A percentile compares a stretch with the other conserved stretches of the same genome.
These are phyloP conservation scores for Athalia rosae DNA, from an alignment of 2,888 invertebrate genomes.

Conservation along the genomic window DNA sequence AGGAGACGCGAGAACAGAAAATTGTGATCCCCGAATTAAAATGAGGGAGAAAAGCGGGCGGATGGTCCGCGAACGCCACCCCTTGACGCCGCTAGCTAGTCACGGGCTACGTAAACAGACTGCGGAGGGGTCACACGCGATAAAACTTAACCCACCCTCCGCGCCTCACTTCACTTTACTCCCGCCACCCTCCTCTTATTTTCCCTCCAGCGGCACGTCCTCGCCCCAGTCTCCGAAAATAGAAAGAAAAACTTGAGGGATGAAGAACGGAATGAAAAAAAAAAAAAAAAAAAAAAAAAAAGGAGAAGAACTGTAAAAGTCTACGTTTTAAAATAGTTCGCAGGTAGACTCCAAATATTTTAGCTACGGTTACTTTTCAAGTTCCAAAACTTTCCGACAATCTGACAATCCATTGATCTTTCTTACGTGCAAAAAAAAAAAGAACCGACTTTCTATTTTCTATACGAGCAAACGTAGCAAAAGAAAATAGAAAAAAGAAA, in stretches of 20 bases:
- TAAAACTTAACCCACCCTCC: conserved; percentile 38
- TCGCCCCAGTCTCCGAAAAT: not conserved
- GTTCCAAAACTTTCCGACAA: no score
- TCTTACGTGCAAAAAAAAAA: no score
- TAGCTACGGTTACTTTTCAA: not conserved
- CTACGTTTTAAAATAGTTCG: conserved; percentile 22
- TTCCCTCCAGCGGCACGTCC: conserved; percentile 1
- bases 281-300: no score
- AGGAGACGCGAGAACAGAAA: not conserved
- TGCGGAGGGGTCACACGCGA: conserved; percentile 39
- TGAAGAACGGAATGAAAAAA: no score
- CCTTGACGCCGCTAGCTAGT: conserved; percentile 15
- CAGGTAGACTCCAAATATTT: not conserved
- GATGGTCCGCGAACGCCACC: conserved; percentile 6
- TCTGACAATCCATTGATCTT: no score
- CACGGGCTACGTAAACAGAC: conserved; percentile 35
- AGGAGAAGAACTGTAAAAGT: not conserved
- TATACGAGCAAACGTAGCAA: no score
- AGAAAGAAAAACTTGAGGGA: no score
- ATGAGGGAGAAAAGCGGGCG: not conserved
- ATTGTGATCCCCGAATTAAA: conserved; percentile 1
- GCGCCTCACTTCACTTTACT: conserved; percentile 1
- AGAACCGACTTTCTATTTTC: no score
- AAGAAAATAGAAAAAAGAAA: no score
- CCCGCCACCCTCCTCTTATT: not conserved